These are phyloP conservation scores for Phengaris arion DNA, from an alignment of 2,888 invertebrate genomes.

Conservation along the genomic window DNA sequence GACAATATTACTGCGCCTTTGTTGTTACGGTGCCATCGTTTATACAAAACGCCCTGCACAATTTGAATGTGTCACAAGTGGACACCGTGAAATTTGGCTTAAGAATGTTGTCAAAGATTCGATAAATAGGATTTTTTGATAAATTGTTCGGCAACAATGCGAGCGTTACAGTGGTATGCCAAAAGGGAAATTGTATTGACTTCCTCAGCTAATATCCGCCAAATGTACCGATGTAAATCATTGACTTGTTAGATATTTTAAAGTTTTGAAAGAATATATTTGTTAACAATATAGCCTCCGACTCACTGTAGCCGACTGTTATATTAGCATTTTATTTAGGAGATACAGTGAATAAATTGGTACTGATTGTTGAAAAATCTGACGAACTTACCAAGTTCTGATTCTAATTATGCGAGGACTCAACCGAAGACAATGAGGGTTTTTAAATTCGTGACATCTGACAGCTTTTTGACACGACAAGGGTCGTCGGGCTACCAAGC, in stretches of 20 bases:
- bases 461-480: no score
- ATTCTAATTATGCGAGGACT: no score
- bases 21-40: slow-evolving; percentile 58
- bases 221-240: slow-evolving; percentile 10
- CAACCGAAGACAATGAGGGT: no score
- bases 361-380: no score
- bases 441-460: no score
- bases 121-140: slow-evolving; percentile 69
- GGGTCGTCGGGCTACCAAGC: no score
- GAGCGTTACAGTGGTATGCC: slow-evolving; percentile 53
- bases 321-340: not conserved
- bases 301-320: not conserved
- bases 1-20: slow-evolving; percentile 57
- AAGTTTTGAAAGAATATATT: not conserved
- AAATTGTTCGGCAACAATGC: slow-evolving; percentile 70
- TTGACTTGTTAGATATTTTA: slow-evolving; percentile 9
- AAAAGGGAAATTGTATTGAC: slow-evolving; percentile 22
- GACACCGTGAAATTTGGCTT: slow-evolving; percentile 66
- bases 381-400: no score
- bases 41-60: slow-evolving; percentile 53
- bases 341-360: no score
- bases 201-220: slow-evolving; percentile 26
- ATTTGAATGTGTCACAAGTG: slow-evolving; percentile 55
- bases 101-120: slow-evolving; percentile 59
- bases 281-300: not conserved